phyloP scores from a whole-genome alignment of 2,113 vertebrate species.

The Rhinichthys klamathensis region DNA sequence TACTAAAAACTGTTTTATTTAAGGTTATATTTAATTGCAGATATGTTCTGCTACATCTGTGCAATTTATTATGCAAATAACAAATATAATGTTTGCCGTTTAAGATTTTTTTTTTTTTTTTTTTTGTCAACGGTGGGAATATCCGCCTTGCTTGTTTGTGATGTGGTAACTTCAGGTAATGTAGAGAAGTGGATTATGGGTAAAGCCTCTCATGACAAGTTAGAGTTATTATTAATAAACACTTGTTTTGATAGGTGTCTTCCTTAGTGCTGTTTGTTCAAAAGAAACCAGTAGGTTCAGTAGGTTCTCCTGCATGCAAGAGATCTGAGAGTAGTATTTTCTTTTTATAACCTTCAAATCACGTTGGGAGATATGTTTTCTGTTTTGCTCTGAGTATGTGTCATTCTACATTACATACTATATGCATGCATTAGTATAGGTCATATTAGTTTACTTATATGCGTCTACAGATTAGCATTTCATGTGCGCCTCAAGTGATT shows the following conservation, averaged over 20 bases:
- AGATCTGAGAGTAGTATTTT: background rate
- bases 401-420: background rate
- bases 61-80: background rate
- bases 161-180: background rate
- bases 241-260: slow-evolving; percentile 24
- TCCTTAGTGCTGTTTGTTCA: background rate
- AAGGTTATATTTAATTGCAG: background rate
- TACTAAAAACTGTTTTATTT: background rate
- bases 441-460: background rate
- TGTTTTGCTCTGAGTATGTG: background rate
- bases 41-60: background rate
- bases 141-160: background rate
- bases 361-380: background rate
- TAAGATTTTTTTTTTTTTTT: too few relatives aligned
- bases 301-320: background rate
- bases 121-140: background rate
- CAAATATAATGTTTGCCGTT: background rate
- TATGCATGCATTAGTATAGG: background rate
- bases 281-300: background rate
- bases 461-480: background rate
- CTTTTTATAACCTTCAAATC: background rate
- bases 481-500: background rate
- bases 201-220: background rate
- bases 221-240: slow-evolving; percentile 34
- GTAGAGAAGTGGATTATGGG: slow-evolving; percentile 7